Base-by-base conservation (phyloP, 2,797 vertebrate species). In the Gephyroberyx darwinii region DNA sequence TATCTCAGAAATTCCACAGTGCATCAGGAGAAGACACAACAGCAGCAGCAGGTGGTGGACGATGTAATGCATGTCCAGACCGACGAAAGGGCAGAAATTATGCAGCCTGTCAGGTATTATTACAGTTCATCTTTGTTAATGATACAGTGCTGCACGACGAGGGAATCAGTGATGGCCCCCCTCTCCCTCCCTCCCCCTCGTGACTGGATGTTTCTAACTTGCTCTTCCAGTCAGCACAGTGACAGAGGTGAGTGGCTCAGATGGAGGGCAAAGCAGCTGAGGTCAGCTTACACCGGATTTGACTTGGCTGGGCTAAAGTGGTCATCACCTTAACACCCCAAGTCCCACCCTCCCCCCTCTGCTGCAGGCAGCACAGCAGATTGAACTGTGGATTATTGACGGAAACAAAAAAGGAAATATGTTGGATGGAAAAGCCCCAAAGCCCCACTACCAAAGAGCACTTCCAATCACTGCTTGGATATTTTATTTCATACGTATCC, bases 211-310 rank as follows among this genome's bases (percentile, higher is more conserved):
- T 68, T 69, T 72, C 62, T 19, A 14, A n/a, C 55, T 4, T 17
- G 43, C n/a, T 67, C 53, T 22, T 22, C 58, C 3, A n/a, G 58
- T 69, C 62, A 60, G 54, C 17, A 13, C 35, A n/a, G 37, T 19
- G 75, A 80, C 69, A 72, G 74, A 75, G 75, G 63, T 64, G 74
- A 71, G 35, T 20, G 65, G 39, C 63, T 79, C 55, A 26, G 60
- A 53, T 22, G 14, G 74, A 63, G 62, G 53, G 19, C 14, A 57
- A 87, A 82, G 86, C 86, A 77, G 87, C 73, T 16, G 6, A 37
- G 43, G 71, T 90, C 84, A 86, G 90, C 87, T 90, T 59, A 33
- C 62, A 48, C 86, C 63, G 72, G 90, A 90, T 91, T 55, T 33
- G 62, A 71, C 81, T 78, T 20, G 78, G 45, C 50, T 10, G 51